Conservation (phyloP, 2,797 vertebrate genomes). For the Pristis pectinata region DNA sequence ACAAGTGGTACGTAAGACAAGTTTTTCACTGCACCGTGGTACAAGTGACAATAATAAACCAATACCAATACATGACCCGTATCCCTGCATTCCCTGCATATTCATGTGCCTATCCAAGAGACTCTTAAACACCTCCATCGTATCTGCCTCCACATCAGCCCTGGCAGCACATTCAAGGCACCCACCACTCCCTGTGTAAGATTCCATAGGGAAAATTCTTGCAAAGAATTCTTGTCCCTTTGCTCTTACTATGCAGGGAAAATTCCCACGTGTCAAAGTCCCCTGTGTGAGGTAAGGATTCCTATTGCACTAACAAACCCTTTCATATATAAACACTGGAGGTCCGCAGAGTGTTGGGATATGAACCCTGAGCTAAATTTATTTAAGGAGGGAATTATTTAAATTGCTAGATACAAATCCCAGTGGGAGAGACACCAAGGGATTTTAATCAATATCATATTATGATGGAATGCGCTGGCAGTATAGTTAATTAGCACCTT, state of each 20-base stretch:
- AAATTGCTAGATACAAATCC: neutral
- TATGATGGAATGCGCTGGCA: neutral
- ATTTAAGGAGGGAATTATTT: neutral
- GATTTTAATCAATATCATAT: neutral
- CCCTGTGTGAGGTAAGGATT: neutral
- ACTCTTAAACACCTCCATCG: no score
- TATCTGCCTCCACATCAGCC: no score
- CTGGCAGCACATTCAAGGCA: no score
- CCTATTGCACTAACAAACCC: neutral
- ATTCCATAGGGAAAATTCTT: no score
- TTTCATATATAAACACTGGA: neutral
- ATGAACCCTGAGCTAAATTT: neutral
- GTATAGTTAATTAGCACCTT: neutral
- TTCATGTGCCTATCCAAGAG: no score
- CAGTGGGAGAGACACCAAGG: neutral
- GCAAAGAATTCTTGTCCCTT: no score
- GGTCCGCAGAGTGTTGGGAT: neutral
- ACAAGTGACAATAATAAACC: no score
- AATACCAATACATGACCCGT: no score
- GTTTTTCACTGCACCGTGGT: no score
- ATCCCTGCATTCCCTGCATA: no score
- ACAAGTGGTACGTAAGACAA: no score
- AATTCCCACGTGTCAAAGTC: neutral
- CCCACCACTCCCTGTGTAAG: no score
- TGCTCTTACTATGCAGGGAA: neutral